These are phyloP conservation scores for Festucalex cinctus DNA, from an alignment of 2,113 vertebrate genomes.

Conservation along the genomic window DNA sequence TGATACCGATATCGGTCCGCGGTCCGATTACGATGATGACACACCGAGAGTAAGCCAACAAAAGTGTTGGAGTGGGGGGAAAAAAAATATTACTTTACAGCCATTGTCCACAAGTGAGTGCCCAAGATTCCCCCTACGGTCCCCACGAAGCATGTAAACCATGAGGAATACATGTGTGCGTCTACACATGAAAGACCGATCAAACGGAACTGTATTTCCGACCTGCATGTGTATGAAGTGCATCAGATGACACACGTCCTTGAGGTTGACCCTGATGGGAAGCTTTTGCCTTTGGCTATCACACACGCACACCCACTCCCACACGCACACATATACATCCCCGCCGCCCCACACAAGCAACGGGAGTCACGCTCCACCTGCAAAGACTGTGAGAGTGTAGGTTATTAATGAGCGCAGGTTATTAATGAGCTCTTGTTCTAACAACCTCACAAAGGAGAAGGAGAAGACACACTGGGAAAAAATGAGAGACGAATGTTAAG, in stretches of 20 bases:
- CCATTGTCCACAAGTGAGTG: too few species aligned
- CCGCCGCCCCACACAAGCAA: neutral
- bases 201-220: neutral
- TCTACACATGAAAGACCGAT: neutral
- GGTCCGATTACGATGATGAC: too few species aligned
- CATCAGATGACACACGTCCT: neutral
- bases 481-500: neutral
- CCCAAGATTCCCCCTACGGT: too few species aligned
- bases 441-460: conserved; percentile 1
- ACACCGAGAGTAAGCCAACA: too few species aligned
- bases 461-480: neutral
- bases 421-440: neutral
- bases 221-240: neutral
- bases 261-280: neutral
- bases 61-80: too few species aligned
- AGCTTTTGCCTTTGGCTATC: conserved; percentile 2
- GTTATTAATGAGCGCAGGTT: conserved; percentile 3
- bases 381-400: neutral
- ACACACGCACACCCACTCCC: conserved; percentile 1
- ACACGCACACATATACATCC: neutral
- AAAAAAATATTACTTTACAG: too few species aligned
- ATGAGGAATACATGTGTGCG: too few species aligned
- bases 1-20: too few species aligned
- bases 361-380: neutral
- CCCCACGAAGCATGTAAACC: too few species aligned